Percentiles rank a stretch among this genome's conserved stretches.
phyloP scores from a whole-genome alignment of 2,797 vertebrate species.

The Falco cherrug region DNA sequence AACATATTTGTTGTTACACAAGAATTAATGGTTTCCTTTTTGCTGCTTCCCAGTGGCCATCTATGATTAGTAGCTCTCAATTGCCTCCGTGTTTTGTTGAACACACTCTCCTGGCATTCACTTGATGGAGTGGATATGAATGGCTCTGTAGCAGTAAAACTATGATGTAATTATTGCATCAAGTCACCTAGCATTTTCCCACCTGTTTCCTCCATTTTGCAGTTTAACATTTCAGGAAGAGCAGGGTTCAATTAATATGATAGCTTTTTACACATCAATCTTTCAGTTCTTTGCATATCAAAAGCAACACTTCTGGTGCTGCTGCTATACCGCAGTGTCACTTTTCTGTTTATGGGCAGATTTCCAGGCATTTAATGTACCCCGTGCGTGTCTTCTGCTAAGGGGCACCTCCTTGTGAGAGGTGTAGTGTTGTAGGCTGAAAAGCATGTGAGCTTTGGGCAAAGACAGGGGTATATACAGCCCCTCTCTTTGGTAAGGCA shows the following conservation, averaged over 20 bases:
- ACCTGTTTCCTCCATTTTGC: neutral
- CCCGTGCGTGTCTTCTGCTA: neutral
- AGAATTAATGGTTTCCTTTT: neutral
- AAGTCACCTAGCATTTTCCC: neutral
- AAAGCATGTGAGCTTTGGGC: neutral
- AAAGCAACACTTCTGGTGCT: neutral
- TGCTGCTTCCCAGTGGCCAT: neutral
- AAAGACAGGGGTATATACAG: accelerated
- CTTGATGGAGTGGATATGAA: neutral
- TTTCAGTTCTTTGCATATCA: neutral
- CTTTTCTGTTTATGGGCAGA: neutral
- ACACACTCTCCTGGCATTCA: neutral
- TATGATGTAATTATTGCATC: neutral
- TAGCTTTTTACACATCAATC: neutral
- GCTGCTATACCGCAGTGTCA: neutral
- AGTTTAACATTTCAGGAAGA: neutral
- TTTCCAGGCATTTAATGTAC: neutral
- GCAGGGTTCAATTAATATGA: neutral
- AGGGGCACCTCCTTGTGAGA: neutral
- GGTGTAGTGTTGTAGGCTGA: no score
- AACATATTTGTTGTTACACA: neutral
- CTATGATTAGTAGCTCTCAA: neutral
- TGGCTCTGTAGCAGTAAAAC: neutral
- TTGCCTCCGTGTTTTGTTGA: neutral
- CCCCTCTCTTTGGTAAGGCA: accelerated